These are phyloP conservation scores for Drosophila histrio DNA, from an alignment of 2,888 invertebrate species.

Conservation along the genomic window DNA sequence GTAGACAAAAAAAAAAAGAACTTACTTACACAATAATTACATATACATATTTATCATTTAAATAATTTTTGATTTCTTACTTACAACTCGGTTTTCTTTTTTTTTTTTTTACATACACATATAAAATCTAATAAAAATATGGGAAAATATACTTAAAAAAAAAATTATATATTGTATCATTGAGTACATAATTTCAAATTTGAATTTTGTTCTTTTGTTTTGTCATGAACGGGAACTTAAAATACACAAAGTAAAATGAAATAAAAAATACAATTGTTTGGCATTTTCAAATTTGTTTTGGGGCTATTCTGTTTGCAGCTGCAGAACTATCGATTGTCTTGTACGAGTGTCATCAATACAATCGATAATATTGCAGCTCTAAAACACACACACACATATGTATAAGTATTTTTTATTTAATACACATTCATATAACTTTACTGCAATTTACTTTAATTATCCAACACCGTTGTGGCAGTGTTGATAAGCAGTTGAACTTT, in stretches of 20 bases:
- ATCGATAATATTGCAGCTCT: not conserved
- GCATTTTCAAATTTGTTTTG: conserved; percentile 42
- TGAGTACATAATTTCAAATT: conserved; percentile 40
- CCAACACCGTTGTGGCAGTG: conserved; percentile 22
- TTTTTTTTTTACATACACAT: conserved; percentile 49
- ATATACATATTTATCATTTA: conserved; percentile 55
- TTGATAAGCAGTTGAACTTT: conserved; percentile 1
- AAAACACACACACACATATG: conserved; percentile 19
- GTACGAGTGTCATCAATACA: not conserved
- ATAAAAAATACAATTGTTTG: conserved; percentile 44
- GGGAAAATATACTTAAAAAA: conserved; percentile 11
- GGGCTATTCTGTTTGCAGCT: not conserved
- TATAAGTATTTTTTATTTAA: conserved; percentile 15
- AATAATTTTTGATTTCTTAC: conserved; percentile 61
- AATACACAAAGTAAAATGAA: conserved; percentile 10
- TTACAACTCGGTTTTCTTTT: conserved; percentile 42
- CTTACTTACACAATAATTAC: conserved; percentile 57
- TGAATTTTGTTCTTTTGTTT: conserved; percentile 10
- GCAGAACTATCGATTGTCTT: conserved; percentile 5
- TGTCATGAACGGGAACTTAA: conserved; percentile 14
- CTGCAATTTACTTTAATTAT: conserved; percentile 1
- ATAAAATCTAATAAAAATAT: conserved; percentile 21
- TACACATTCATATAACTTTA: conserved; percentile 34
- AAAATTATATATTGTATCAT: too few species aligned
- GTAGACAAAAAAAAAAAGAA: conserved; percentile 66